phyloP scores from a whole-genome alignment of 2,888 invertebrate genomes.

The Cecidostiba fungosa region DNA sequence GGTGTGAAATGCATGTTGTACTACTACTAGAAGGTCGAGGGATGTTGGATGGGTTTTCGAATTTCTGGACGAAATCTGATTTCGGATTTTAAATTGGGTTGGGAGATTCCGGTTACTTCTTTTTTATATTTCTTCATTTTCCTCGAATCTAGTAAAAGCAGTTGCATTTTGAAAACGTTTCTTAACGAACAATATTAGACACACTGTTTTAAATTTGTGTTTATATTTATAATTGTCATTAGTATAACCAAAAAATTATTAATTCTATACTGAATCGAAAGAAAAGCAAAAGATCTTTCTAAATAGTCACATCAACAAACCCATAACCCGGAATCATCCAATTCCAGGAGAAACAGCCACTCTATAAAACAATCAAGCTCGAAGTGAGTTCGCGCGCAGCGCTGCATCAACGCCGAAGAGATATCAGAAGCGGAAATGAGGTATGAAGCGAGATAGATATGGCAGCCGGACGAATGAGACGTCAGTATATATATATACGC shows the following conservation, averaged over 20 bases:
- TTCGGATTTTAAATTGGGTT: background rate
- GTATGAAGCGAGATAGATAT: slow-evolving; percentile 34
- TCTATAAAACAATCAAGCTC: background rate
- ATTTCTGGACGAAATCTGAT: background rate
- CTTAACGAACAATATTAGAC: too few species aligned
- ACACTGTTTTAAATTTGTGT: too few species aligned
- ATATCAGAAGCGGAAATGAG: slow-evolving; percentile 3
- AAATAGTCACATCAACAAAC: background rate
- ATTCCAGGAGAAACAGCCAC: background rate
- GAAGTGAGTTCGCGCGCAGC: background rate
- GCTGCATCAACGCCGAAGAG: background rate
- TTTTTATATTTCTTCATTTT: too few species aligned
- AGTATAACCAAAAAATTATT: too few species aligned
- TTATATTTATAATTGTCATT: too few species aligned
- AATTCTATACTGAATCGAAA: too few species aligned
- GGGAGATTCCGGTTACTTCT: background rate
- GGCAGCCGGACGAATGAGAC: slow-evolving; percentile 15
- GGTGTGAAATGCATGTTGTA: background rate
- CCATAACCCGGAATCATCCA: background rate
- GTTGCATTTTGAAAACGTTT: too few species aligned
- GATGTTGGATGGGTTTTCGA: slow-evolving; percentile 8
- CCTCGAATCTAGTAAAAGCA: too few species aligned
- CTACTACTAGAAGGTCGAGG: background rate
- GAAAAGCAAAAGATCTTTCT: too few species aligned
- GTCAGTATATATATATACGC: background rate